Percentiles rank a stretch among this genome's conserved stretches.
Conservation (phyloP, 2,888 invertebrate species). For the Folsomia candida region DNA sequence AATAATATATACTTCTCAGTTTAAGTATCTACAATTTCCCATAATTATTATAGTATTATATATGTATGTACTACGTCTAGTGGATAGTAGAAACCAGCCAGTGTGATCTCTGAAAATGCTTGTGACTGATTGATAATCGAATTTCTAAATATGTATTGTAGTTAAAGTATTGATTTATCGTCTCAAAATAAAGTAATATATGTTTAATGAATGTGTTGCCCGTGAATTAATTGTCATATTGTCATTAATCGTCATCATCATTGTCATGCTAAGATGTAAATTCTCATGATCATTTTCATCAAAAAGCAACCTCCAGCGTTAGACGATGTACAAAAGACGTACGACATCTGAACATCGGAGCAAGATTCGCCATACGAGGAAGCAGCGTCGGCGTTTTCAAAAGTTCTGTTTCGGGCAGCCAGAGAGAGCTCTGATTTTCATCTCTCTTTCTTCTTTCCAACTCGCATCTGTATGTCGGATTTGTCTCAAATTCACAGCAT, state of each 20-base stretch:
- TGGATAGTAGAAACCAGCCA: background rate
- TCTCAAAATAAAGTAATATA: too few species aligned
- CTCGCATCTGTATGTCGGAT: too few species aligned
- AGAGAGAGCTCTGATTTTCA: background rate
- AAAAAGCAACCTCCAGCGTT: background rate
- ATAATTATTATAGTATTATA: too few species aligned
- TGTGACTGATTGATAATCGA: background rate
- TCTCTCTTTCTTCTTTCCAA: too few species aligned
- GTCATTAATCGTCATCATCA: too few species aligned
- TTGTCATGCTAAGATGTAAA: too few species aligned
- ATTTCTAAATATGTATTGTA: background rate
- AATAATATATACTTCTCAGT: background rate
- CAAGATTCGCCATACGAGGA: background rate
- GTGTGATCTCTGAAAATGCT: conserved; percentile 5
- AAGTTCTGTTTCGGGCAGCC: background rate
- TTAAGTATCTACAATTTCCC: background rate
- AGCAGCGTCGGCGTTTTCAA: too few species aligned
- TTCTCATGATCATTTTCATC: too few species aligned
- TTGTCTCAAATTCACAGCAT: too few species aligned
- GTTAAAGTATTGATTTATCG: too few species aligned
- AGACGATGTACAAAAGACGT: background rate
- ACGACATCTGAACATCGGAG: background rate
- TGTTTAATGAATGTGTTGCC: too few species aligned
- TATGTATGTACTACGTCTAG: background rate
- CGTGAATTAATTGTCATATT: too few species aligned